Percentiles rank a stretch among this genome's conserved stretches.
These are phyloP conservation scores for Chymomyza costata DNA, from an alignment of 1,140 invertebrate species.

Conservation along the genomic window DNA sequence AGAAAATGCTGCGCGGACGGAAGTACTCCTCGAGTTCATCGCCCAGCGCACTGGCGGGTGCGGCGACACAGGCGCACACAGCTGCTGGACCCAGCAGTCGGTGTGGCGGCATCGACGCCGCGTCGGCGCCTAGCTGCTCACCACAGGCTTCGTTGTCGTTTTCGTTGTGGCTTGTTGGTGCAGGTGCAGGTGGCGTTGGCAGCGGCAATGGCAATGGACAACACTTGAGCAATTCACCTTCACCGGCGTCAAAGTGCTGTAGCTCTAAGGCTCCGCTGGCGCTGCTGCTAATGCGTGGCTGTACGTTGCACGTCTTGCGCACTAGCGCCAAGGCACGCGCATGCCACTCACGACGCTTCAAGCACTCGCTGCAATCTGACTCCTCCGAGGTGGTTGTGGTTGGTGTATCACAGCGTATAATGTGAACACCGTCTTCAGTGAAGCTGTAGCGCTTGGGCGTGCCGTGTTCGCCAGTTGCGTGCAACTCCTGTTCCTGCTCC, in stretches of 20 bases:
- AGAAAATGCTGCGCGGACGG: conserved; percentile 79
- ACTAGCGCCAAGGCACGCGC: conserved; percentile 67
- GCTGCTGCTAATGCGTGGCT: conserved; percentile 63
- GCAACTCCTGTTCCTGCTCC: neutral
- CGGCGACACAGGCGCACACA: conserved; percentile 81
- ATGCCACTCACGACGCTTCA: conserved; percentile 74
- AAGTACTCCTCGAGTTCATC: conserved; percentile 80
- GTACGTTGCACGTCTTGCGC: conserved; percentile 73
- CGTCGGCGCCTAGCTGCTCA: conserved; percentile 2
- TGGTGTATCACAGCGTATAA: conserved; percentile 71
- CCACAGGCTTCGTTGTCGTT: conserved; percentile 74
- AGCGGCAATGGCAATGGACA: conserved; percentile 67
- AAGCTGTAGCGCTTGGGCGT: conserved; percentile 80
- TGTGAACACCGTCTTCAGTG: conserved; percentile 80
- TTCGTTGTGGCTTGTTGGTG: conserved; percentile 7
- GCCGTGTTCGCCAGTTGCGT: conserved; percentile 52
- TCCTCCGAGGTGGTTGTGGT: conserved; percentile 74
- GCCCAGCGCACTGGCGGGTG: conserved; percentile 66
- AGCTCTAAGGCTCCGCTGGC: conserved; percentile 47
- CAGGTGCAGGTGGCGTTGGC: conserved; percentile 18
- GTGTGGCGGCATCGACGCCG: conserved; percentile 78
- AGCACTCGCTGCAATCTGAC: conserved; percentile 73
- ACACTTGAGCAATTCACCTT: conserved; percentile 72
- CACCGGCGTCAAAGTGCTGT: conserved; percentile 60
- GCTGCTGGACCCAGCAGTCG: conserved; percentile 79